Evolutionary conservation across 2,888 invertebrate species (phyloP), one percentile per base, ranked within the genome.

Genomic region (Seira musarum): DNA sequence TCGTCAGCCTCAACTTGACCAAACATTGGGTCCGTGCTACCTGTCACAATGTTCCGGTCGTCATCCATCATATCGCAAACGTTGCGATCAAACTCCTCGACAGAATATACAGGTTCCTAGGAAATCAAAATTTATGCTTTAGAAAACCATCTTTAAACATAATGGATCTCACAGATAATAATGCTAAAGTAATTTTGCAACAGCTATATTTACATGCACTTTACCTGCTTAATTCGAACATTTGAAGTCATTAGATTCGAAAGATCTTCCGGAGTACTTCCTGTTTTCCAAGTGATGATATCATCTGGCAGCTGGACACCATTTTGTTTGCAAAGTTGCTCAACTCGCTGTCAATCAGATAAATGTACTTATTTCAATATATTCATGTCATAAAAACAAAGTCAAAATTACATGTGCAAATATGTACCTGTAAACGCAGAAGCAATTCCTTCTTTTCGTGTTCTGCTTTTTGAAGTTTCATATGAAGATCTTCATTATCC

Each of bases 371-470:
- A n/a, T n/a, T n/a, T n/a, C 15, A 17, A 61, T 63, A 13, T 61
- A 69, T 13, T 2, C 8, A 2, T 6, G 69, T 24, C 2, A 40
- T n/a, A 40, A 8, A 69, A 68, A 35, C 24, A 15, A 30, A 60
- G 60, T n/a, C 2, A 49, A 8, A 17, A 5, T 25, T 49, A 25
- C 6, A 15, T 17, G 30, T 1, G 1, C 40, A 8, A 22, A 8
- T 68, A 1, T n/a, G 87, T 88, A 95, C 95, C 93, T 95, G 94
- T 89, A 97, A 94, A 89, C 95, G 92, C 78, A 95, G 90, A 87
- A 94, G 91, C 22, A 97, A 90, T 87, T 94, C 93, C 86, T 95
- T 92, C 89, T 97, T 96, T 87, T 95, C 93, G 83, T 93, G 89
- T 88, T 97, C 97, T 76, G 95, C 92, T 89, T 95, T 93, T 85